A percentile compares a stretch with the other conserved stretches of the same genome.
Evolutionary conservation across 1,140 invertebrate genomes (phyloP).

Genomic region (Neodiprion lecontei): DNA sequence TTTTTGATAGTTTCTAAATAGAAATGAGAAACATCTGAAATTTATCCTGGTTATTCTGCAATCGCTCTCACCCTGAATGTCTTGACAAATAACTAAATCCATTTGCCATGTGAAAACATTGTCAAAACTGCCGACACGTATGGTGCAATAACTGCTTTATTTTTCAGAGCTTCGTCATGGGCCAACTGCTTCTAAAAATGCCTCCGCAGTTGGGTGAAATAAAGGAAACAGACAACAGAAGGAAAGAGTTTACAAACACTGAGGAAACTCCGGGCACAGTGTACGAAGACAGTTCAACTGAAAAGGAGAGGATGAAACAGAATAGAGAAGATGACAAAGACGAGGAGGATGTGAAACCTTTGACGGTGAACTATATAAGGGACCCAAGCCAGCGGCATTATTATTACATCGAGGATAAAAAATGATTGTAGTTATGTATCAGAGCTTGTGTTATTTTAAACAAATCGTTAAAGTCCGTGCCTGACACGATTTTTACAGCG

Average conservation of each 20-base stretch:
- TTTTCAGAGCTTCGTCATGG: slow-evolving; percentile 35
- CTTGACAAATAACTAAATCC: background rate
- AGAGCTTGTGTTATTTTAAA: background rate
- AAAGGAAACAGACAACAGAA: background rate
- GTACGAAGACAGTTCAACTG: slow-evolving; percentile 8
- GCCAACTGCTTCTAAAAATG: slow-evolving; percentile 25
- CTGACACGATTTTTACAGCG: background rate
- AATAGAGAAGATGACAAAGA: slow-evolving; percentile 23
- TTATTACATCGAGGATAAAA: slow-evolving; percentile 31
- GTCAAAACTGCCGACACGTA: background rate
- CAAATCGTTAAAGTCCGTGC: background rate
- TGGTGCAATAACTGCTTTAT: background rate
- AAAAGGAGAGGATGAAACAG: background rate
- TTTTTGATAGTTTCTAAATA: background rate
- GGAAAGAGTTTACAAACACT: background rate
- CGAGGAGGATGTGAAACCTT: slow-evolving; percentile 17
- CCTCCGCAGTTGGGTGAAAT: slow-evolving; percentile 2
- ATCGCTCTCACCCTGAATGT: background rate
- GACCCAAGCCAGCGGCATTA: slow-evolving; percentile 30
- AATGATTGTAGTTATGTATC: background rate
- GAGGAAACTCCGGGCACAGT: background rate
- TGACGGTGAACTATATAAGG: slow-evolving; percentile 26
- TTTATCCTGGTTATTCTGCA: background rate
- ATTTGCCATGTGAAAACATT: background rate
- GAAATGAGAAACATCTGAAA: background rate